Evolutionary conservation across 2,888 invertebrate genomes (phyloP), one percentile per base, ranked within the genome.

Genomic region (Rhagonycha fulva): DNA sequence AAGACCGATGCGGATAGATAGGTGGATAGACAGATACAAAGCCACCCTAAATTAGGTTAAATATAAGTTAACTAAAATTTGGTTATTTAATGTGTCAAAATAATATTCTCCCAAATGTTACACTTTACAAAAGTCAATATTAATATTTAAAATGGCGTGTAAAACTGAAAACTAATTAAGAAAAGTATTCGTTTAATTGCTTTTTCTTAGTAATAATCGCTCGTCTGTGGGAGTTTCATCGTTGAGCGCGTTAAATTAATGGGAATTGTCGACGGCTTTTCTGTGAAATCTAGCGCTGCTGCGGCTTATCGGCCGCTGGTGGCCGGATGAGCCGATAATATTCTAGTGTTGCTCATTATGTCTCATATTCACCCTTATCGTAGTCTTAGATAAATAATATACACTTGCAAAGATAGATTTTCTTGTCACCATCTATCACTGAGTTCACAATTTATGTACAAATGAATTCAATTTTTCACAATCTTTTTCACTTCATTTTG

Each of bases 161-260:
- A 84, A 85, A 86, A 85, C 85, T 84, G 83, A 81, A 86, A 87
- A 86, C 85, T 87, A 87, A 87, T 87, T 87, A 87, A 86, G 86
- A 86, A 85, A 86, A 86, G 87, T 86, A 87, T 87, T 85, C 86
- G 82, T 86, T 85, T 86, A 87, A 87, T 87, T 87, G 86, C 85
- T 80, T 83, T 84, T 83, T 82, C 83, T 81, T 81, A 82, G 84
- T 83, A 84, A 84, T 85, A 85, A 85, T 84, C 84, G 84, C 84
- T 80, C 84, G 83, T 84, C 82, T 83, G 85, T 81, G 82, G 83
- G 83, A 84, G 83, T 85, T 85, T 84, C 85, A 83, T 83, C 84
- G 84, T 81, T 81, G 84, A 83, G 81, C 84, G 85, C 84, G 85
- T 86, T 84, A 86, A 87, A 87, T 87, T 87, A 87, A 87, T 87